phyloP scores from a whole-genome alignment of 2,888 invertebrate genomes.

The Tenodera sinensis region DNA sequence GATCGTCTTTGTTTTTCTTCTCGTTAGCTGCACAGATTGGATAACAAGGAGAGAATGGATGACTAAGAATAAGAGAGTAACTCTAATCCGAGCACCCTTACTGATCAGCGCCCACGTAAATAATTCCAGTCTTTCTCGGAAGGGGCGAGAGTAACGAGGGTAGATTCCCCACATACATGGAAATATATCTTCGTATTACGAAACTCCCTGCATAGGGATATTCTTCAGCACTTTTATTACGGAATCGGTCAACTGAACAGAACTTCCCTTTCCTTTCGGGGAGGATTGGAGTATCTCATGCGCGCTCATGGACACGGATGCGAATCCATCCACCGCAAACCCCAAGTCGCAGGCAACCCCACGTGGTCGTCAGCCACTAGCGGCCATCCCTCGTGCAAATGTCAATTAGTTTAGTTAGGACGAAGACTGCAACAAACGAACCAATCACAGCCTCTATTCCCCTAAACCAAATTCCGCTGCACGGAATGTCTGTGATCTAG shows the following conservation, averaged over 20 bases:
- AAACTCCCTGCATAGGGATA: not conserved
- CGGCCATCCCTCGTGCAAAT: not conserved
- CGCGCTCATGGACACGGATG: too few species aligned
- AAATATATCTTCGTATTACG: not conserved
- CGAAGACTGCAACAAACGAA: conserved; percentile 1
- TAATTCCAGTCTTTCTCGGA: not conserved
- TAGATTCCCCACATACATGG: not conserved
- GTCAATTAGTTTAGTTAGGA: conserved; percentile 11
- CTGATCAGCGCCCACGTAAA: not conserved
- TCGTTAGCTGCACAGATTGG: not conserved
- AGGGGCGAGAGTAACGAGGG: not conserved
- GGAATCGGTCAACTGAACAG: not conserved
- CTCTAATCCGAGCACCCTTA: not conserved
- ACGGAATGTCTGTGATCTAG: too few species aligned
- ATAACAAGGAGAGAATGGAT: not conserved
- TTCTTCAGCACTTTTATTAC: not conserved
- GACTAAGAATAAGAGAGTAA: not conserved
- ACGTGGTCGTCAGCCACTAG: not conserved
- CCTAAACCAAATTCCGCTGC: not conserved
- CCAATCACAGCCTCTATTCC: not conserved
- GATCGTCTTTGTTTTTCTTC: not conserved
- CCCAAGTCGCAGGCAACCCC: not conserved
- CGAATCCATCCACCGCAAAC: not conserved
- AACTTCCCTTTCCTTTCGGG: not conserved
- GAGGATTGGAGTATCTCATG: too few species aligned